A percentile compares a stretch with the other conserved stretches of the same genome.
Conservation (phyloP, 2,888 invertebrate species). For the Sesia bembeciformis region DNA sequence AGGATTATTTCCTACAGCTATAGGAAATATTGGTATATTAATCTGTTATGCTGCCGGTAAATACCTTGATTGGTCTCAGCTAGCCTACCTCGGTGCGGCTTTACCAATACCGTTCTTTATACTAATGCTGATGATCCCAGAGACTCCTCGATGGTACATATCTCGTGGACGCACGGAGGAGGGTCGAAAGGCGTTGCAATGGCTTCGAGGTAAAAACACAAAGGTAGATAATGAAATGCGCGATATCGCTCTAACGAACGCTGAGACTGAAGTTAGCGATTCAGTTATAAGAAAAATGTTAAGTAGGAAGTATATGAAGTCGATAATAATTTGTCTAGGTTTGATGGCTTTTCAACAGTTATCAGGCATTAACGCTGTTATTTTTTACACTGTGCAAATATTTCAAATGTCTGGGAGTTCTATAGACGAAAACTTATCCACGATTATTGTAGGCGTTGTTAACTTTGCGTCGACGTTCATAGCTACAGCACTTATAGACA, state of each 20-base stretch:
- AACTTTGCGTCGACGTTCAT: conserved; percentile 93
- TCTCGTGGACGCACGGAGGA: conserved; percentile 83
- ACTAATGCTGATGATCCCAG: conserved; percentile 90
- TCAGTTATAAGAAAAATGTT: conserved; percentile 79
- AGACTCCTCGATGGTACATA: conserved; percentile 94
- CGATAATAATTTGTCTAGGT: conserved; percentile 86
- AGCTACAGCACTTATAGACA: conserved; percentile 90
- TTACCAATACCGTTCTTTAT: conserved; percentile 86
- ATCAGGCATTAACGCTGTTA: conserved; percentile 96
- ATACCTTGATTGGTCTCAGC: conserved; percentile 85
- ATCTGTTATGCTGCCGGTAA: conserved; percentile 87
- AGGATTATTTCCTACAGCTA: conserved; percentile 89
- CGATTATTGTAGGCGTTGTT: conserved; percentile 91
- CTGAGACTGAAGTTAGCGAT: conserved; percentile 78
- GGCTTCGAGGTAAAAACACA: conserved; percentile 86
- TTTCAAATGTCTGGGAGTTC: conserved; percentile 90
- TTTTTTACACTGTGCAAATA: conserved; percentile 93
- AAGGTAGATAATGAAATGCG: conserved; percentile 86
- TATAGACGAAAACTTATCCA: conserved; percentile 83
- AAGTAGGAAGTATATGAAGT: conserved; percentile 81
- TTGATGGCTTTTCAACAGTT: conserved; percentile 97
- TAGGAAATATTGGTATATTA: conserved; percentile 89
- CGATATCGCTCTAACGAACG: conserved; percentile 81
- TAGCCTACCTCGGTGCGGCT: conserved; percentile 85
- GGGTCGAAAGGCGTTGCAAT: conserved; percentile 85